Percentiles rank a stretch among this genome's conserved stretches.
Evolutionary conservation across 1,140 invertebrate species (phyloP).

Genomic region (Dinoponera quadriceps): DNA sequence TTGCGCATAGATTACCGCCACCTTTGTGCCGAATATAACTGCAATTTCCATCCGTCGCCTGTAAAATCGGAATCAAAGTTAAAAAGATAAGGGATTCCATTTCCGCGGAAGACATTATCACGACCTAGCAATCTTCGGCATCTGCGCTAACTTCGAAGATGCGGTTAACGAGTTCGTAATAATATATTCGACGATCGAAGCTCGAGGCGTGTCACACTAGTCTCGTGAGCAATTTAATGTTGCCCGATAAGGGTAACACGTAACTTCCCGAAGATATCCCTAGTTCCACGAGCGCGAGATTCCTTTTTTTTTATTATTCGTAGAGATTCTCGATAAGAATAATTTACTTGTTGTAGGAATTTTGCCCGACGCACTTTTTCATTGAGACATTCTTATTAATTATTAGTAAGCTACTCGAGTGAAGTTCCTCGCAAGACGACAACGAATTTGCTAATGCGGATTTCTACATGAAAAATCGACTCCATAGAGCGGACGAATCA

Average conservation of each 20-base stretch:
- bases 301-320: not conserved
- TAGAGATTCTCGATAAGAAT: too few relatives aligned
- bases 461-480: not conserved
- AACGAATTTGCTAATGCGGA: not conserved
- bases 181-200: conserved; percentile 48
- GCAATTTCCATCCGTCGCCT: not conserved
- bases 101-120: conserved; percentile 29
- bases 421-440: too few relatives aligned
- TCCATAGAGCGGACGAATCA: not conserved
- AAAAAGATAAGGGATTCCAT: conserved; percentile 64
- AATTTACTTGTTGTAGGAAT: too few relatives aligned
- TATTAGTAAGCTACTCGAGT: not conserved
- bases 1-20: conserved; percentile 16
- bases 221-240: not conserved
- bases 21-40: conserved; percentile 32
- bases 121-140: conserved; percentile 37
- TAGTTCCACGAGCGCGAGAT: not conserved
- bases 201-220: conserved; percentile 15
- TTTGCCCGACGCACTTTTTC: not conserved
- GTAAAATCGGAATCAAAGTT: conserved; percentile 45
- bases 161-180: conserved; percentile 59
- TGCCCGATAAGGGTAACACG: conserved; percentile 5
- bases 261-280: conserved; percentile 2
- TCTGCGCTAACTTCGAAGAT: conserved; percentile 48
- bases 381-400: not conserved